These are phyloP conservation scores for Bradysia coprophila DNA, from an alignment of 1,140 invertebrate genomes.

Conservation along the genomic window DNA sequence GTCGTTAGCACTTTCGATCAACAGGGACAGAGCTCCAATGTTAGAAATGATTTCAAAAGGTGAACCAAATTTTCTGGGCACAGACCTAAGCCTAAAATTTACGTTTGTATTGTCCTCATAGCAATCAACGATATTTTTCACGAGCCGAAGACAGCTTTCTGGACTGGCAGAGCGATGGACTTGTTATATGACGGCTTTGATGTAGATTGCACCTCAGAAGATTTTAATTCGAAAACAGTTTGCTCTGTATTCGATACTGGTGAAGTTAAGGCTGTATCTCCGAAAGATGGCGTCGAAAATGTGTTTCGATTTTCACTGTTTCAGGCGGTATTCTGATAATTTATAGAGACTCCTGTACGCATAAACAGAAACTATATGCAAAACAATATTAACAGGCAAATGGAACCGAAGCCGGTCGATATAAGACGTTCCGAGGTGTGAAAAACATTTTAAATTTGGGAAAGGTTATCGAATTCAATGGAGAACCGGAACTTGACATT, in stretches of 20 bases:
- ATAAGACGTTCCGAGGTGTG: constrained; percentile 46
- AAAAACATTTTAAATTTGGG: constrained; percentile 48
- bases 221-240: not conserved
- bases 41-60: no score
- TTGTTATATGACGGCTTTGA: constrained; percentile 47
- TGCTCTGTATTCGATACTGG: not conserved
- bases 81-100: no score
- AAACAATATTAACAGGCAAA: no score
- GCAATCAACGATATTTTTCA: constrained; percentile 37
- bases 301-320: not conserved
- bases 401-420: constrained; percentile 18
- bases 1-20: no score
- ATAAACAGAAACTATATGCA: no score
- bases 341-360: no score
- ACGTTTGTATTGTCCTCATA: no score
- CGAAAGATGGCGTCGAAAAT: not conserved
- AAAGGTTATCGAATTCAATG: constrained; percentile 38
- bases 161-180: constrained; percentile 39
- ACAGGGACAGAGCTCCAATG: no score
- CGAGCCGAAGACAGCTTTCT: constrained; percentile 35
- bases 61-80: no score
- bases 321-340: no score
- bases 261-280: not conserved
- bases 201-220: constrained; percentile 40
- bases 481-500: constrained; percentile 29